Conservation (phyloP, 2,797 vertebrate genomes). For the Xenops minutus region DNA sequence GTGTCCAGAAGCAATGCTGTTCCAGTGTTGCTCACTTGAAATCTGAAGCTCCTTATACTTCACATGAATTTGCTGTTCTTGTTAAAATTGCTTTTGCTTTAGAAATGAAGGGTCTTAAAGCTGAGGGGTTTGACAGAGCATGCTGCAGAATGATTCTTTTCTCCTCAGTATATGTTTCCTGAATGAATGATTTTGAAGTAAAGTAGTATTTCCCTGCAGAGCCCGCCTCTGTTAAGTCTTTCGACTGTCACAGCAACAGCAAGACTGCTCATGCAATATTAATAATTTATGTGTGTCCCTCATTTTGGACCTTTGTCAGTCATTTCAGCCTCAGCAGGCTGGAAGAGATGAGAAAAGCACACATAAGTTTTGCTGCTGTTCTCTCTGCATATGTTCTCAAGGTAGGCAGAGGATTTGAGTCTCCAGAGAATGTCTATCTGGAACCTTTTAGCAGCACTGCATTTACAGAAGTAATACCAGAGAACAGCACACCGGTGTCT, state of each 20-base stretch:
- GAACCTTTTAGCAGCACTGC: constrained; percentile 39
- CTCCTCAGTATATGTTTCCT: constrained; percentile 36
- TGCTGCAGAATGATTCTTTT: background rate
- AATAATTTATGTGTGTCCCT: constrained; percentile 39
- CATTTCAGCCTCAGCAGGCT: constrained; percentile 27
- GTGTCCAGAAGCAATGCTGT: background rate
- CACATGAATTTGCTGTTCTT: background rate
- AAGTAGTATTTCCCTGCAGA: constrained; percentile 34
- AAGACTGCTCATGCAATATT: background rate
- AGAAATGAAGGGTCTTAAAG: constrained; percentile 12
- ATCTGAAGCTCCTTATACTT: background rate
- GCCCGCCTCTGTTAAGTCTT: constrained; percentile 13
- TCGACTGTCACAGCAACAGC: constrained; percentile 17
- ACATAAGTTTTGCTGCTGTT: background rate
- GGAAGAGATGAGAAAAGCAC: constrained; percentile 3
- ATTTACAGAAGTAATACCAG: constrained; percentile 43
- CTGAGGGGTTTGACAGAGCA: constrained; percentile 8
- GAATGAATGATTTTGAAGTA: constrained; percentile 45
- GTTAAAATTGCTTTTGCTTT: constrained; percentile 39
- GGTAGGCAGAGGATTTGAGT: constrained; percentile 20
- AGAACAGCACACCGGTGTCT: constrained; percentile 38
- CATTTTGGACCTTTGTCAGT: constrained; percentile 43
- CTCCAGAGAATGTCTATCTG: constrained; percentile 9
- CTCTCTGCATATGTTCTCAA: constrained; percentile 5
- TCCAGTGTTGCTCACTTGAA: background rate